Conservation (phyloP, 2,888 invertebrate genomes). For the Blastobasis lacticolella region DNA sequence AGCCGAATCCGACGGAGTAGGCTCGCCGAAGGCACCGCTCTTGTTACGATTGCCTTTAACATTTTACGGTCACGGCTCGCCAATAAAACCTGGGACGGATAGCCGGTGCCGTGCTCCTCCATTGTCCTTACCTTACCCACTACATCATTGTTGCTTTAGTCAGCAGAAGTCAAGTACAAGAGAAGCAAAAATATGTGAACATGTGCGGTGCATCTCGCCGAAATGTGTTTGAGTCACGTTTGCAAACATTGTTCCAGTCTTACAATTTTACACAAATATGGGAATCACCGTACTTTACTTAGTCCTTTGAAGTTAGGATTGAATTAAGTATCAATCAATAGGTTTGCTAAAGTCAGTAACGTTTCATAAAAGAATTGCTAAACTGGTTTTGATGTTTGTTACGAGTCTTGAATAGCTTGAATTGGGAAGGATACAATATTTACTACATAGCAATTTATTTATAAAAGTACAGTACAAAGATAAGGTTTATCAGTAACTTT, state of each 20-base stretch:
- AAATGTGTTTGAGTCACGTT: too few relatives aligned
- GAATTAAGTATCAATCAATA: too few relatives aligned
- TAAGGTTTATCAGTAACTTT: too few relatives aligned
- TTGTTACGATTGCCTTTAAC: constrained; percentile 44
- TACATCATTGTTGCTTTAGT: constrained; percentile 25
- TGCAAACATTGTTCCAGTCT: too few relatives aligned
- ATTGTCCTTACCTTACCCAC: constrained; percentile 28
- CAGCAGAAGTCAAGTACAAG: not conserved
- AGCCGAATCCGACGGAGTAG: constrained; percentile 45
- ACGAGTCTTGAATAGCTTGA: too few relatives aligned
- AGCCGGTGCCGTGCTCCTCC: constrained; percentile 26
- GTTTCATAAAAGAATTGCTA: not conserved
- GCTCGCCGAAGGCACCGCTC: constrained; percentile 38
- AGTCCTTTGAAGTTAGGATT: too few relatives aligned
- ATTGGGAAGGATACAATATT: too few relatives aligned
- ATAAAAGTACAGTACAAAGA: too few relatives aligned
- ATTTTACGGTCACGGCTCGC: constrained; percentile 41
- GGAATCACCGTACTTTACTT: too few relatives aligned
- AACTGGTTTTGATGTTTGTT: too few relatives aligned
- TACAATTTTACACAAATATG: too few relatives aligned
- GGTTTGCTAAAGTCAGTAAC: not conserved
- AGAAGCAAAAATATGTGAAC: not conserved
- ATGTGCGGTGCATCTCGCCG: not conserved
- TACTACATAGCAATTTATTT: too few relatives aligned
- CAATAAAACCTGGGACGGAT: constrained; percentile 51